Percentiles rank a stretch among this genome's conserved stretches.
phyloP scores from a whole-genome alignment of 2,888 invertebrate species.

The Argyresthia albistria region DNA sequence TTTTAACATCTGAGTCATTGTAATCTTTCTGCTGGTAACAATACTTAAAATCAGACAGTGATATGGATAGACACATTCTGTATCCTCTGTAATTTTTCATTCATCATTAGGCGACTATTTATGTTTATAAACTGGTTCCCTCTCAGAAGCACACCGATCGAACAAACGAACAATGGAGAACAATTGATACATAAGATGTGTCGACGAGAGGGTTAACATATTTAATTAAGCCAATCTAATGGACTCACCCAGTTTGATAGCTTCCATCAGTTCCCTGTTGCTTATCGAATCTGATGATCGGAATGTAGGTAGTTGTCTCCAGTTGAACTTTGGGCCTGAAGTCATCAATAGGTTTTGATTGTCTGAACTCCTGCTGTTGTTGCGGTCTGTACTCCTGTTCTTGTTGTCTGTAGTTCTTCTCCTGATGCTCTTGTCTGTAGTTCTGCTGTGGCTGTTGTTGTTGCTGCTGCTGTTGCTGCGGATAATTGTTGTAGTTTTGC shows the following conservation, averaged over 20 bases:
- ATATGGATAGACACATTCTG: no score
- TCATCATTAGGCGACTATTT: no score
- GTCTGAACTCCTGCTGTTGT: constrained; percentile 42
- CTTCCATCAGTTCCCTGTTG: constrained; percentile 88
- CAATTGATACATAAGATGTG: no score
- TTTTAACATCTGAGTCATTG: no score
- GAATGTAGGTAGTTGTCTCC: constrained; percentile 82
- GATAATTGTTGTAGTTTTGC: constrained; percentile 50
- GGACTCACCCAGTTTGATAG: constrained; percentile 82
- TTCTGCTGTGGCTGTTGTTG: constrained; percentile 42
- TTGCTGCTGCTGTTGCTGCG: constrained; percentile 28
- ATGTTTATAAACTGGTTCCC: no score
- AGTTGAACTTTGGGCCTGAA: constrained; percentile 54
- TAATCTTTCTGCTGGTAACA: no score
- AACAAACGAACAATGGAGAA: no score
- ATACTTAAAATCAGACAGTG: no score
- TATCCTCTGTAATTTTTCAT: no score
- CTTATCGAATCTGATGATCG: constrained; percentile 86
- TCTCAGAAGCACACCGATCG: no score
- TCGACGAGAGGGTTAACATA: no score
- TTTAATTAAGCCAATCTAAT: no score
- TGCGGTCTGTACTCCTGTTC: constrained; percentile 14
- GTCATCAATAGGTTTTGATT: constrained; percentile 45
- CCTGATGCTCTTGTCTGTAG: constrained; percentile 24
- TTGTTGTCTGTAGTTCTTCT: constrained; percentile 13